Percentiles rank a stretch among this genome's conserved stretches.
Conservation (phyloP, 2,113 vertebrate species). For the Sylvietta virens region DNA sequence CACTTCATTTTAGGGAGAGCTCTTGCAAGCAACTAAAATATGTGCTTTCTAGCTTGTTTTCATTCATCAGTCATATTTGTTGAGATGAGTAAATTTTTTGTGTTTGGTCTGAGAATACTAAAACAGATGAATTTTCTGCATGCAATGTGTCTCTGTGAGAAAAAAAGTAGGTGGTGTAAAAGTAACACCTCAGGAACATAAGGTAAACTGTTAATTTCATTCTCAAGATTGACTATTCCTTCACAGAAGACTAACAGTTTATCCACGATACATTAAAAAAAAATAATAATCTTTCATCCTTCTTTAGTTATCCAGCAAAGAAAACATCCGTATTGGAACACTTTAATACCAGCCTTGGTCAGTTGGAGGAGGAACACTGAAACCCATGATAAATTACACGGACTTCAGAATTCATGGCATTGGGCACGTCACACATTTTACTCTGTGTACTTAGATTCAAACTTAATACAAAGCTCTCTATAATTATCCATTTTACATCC, state of each 20-base stretch:
- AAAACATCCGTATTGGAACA: neutral
- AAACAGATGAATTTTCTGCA: slow-evolving; percentile 18
- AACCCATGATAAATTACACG: neutral
- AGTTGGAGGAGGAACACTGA: neutral
- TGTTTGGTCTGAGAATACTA: neutral
- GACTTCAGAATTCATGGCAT: neutral
- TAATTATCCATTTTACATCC: neutral
- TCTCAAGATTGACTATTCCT: neutral
- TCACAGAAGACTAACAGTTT: neutral
- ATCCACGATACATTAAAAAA: neutral
- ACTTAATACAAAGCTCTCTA: neutral
- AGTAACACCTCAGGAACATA: slow-evolving; percentile 23
- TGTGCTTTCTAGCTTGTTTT: neutral
- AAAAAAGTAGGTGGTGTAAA: slow-evolving; percentile 45
- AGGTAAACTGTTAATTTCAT: slow-evolving; percentile 16
- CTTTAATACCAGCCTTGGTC: neutral
- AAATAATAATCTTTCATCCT: neutral
- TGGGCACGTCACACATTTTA: neutral
- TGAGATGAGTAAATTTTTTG: neutral
- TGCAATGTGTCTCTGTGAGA: neutral
- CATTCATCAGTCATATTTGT: neutral
- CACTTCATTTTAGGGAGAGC: neutral
- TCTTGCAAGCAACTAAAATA: neutral
- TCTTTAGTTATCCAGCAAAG: neutral
- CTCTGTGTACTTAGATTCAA: neutral